These are phyloP conservation scores for Apamea anceps DNA, from an alignment of 2,888 invertebrate species.

Conservation along the genomic window DNA sequence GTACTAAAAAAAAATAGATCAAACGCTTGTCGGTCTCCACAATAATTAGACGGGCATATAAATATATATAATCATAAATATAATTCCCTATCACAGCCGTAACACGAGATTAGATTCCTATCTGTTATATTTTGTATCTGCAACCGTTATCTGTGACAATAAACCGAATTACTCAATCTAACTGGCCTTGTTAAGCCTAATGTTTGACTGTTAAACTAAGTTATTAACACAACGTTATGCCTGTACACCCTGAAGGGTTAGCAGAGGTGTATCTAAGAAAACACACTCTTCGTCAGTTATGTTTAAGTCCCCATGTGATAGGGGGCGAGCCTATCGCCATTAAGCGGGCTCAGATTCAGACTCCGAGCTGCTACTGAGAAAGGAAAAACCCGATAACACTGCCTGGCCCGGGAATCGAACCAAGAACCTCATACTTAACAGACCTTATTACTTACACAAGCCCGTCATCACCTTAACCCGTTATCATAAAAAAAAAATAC, in stretches of 20 bases:
- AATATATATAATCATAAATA: slow-evolving; percentile 25
- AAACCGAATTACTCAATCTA: slow-evolving; percentile 45
- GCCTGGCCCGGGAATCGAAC: neutral
- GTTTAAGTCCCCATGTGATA: no score
- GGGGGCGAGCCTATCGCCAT: no score
- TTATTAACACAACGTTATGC: neutral
- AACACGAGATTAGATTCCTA: slow-evolving; percentile 47
- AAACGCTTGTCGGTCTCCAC: slow-evolving; percentile 36
- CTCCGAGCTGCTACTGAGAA: neutral
- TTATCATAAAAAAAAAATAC: slow-evolving; percentile 1
- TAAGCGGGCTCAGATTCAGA: no score
- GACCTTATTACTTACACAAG: neutral
- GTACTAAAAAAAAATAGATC: neutral
- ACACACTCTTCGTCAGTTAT: neutral
- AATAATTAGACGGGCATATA: slow-evolving; percentile 38
- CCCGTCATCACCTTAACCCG: no score
- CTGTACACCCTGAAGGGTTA: neutral
- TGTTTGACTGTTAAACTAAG: neutral
- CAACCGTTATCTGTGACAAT: slow-evolving; percentile 39
- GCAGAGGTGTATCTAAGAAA: neutral
- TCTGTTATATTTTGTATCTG: slow-evolving; percentile 35
- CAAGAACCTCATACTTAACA: neutral
- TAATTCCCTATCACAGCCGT: slow-evolving; percentile 37
- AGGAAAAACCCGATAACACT: neutral
- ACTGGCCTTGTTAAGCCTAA: neutral